Base-by-base conservation (phyloP, 2,797 vertebrate genomes). In the Acrossocheilus fasciatus region DNA sequence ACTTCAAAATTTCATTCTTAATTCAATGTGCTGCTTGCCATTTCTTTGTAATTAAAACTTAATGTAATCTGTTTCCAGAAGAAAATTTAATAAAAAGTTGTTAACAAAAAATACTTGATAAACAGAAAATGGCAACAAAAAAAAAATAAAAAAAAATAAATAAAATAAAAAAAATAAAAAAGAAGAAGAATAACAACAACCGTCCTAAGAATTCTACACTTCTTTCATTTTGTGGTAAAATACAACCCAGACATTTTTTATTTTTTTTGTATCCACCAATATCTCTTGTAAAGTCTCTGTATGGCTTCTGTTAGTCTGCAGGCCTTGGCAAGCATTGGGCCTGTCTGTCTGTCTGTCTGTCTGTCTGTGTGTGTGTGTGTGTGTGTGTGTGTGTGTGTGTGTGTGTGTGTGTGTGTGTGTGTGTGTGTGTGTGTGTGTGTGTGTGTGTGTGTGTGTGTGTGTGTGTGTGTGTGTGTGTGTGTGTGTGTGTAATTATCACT, bases 401-500 rank as follows among this genome's bases (percentile, higher is more conserved):
- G 87, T 80, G 74, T 68, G 81, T 62, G 20, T 89, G 89, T 91
- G 84, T 89, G 85, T 79, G 8, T 23, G 85, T 89, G 87, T 80
- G 74, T 80, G 75, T 92, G 90, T 92, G 8, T 23, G 7, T 59
- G 18, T 89, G 8, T 23, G 7, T 59, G 18, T 89, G 89, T 91
- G 84, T 89, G 85, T 79, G 8, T n/a, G 8, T 79, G 8, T 11
- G 8, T 91, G 84, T 89, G 87, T 80, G 74, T 68, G 81, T 92
- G 90, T 92, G 8, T n/a, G 20, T 10, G 47, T 59, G 5, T 79
- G 74, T 77, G 47, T 86, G 85, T 86, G 85, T 89, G 89, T 90
- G 85, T 89, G 87, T 80, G 74, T 80, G 75, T 92, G 89, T 92
- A 92, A 93, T 91, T 93, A 91, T 92, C 50, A 87, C 85, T 75